Base-by-base conservation (phyloP, 2,113 vertebrate genomes). In the Ibidorhyncha struthersii region DNA sequence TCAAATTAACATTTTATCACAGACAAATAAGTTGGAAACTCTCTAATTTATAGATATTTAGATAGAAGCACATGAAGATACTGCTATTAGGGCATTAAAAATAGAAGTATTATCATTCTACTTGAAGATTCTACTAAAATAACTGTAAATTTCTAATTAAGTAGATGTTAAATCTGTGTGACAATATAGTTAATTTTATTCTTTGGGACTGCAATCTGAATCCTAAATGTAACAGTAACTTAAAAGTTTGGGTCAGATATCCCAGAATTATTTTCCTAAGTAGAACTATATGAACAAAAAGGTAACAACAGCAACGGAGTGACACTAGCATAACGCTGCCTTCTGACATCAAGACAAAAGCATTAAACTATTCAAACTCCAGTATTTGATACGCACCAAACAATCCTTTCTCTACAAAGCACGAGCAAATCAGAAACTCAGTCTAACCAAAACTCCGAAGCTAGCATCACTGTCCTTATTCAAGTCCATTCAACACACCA, bases 51-150 rank as follows among this genome's bases (percentile, higher is more conserved):
- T 41, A 87, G 77, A 70, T 91, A 56, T 27, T 65, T 82, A 65
- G 73, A 65, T 81, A 72, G 4, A 80, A 50, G 55, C 58, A 73
- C 15, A 36, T 49, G 25, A 40, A 81, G 53, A n/a, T 83, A 49
- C 25, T 92, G 62, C 53, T 87, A 49, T n/a, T 32, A 72, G 20
- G 58, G 43, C 45, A 87, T 95, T 94, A 80, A 94, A 94, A 92
- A 70, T 53, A 92, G 59, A 77, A 61, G 9, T 50, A 76, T 70
- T 95, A 71, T 90, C 78, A 76, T 80, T 94, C 81, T 69, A 43
- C 56, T 96, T 72, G 32, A 85, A 78, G 70, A 82, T 63, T 86
- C 61, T 65, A 70, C 81, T 69, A 88, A 94, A 84, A 82, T 82
- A 76, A 56, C 62, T 73, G 36, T 45, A 72, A 13, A 77, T 80